Percentiles rank a stretch among this genome's conserved stretches.
phyloP scores from a whole-genome alignment of 1,140 invertebrate genomes.

The Neotoxoptera formosana region DNA sequence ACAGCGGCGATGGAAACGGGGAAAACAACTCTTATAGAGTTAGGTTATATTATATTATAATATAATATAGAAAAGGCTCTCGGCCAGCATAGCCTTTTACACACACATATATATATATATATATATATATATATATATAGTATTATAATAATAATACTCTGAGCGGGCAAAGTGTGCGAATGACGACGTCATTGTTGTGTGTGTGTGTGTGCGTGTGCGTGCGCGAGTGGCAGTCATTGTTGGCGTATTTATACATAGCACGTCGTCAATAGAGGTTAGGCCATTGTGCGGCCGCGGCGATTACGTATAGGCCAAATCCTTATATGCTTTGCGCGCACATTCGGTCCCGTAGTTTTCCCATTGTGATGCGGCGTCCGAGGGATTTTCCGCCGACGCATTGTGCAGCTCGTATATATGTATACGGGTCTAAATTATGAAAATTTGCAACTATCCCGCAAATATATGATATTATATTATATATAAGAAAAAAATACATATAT shows the following conservation, averaged over 20 bases:
- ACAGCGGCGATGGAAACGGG: not conserved
- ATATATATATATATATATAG: not conserved
- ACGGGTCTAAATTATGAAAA: constrained; percentile 5
- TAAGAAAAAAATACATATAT: not conserved
- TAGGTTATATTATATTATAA: not conserved
- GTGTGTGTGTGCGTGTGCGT: not conserved
- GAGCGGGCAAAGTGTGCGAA: not conserved
- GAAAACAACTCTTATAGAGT: not conserved
- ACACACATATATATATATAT: not conserved
- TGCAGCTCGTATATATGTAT: not conserved
- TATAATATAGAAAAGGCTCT: not conserved
- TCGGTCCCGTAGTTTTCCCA: not conserved
- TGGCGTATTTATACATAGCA: not conserved
- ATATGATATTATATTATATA: not conserved
- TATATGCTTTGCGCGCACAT: not conserved
- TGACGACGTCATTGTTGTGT: constrained; percentile 19
- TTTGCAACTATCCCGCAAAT: constrained; percentile 16
- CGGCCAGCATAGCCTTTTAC: not conserved
- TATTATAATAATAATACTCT: not conserved
- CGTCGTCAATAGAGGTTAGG: not conserved
- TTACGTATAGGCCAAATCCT: constrained; percentile 24
- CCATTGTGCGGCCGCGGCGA: not conserved
- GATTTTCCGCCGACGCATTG: constrained; percentile 1
- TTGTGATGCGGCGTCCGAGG: not conserved
- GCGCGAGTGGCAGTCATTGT: not conserved